These are phyloP conservation scores for Crocuta crocuta DNA, from an alignment of 2,113 vertebrate genomes.

Conservation along the genomic window DNA sequence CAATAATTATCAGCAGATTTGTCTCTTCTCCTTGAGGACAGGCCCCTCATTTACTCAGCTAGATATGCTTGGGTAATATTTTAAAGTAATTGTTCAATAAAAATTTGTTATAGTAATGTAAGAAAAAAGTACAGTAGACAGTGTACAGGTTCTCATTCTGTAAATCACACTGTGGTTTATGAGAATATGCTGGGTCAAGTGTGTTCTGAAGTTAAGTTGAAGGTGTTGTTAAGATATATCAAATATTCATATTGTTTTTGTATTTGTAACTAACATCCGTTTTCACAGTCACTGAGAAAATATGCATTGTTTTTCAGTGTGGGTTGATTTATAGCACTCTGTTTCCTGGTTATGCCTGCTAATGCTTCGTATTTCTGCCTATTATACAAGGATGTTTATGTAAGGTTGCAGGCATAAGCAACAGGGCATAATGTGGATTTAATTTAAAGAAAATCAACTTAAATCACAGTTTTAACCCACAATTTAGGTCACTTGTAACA, in stretches of 20 bases:
- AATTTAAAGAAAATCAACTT: conserved; percentile 7
- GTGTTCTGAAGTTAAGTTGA: not conserved
- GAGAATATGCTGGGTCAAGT: not conserved
- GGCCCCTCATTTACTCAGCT: not conserved
- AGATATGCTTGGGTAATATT: not conserved
- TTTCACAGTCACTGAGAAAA: conserved; percentile 31
- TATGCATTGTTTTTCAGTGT: not conserved
- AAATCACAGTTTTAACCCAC: not conserved
- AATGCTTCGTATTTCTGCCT: not conserved
- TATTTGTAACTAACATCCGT: conserved; percentile 33
- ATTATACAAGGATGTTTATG: not conserved
- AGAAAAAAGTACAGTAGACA: not conserved
- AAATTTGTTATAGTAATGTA: not conserved
- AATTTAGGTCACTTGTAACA: not conserved
- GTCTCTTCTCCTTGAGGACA: not conserved
- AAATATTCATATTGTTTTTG: conserved; percentile 26
- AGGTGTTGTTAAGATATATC: not conserved
- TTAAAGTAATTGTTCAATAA: not conserved
- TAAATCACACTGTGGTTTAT: not conserved
- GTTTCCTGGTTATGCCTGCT: not conserved
- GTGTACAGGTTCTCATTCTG: not conserved
- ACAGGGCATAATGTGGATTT: not conserved
- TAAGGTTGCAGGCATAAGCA: not conserved
- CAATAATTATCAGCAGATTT: not conserved
- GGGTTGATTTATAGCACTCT: conserved; percentile 16